phyloP scores from a whole-genome alignment of 2,888 invertebrate species.

The Meta bourneti region DNA sequence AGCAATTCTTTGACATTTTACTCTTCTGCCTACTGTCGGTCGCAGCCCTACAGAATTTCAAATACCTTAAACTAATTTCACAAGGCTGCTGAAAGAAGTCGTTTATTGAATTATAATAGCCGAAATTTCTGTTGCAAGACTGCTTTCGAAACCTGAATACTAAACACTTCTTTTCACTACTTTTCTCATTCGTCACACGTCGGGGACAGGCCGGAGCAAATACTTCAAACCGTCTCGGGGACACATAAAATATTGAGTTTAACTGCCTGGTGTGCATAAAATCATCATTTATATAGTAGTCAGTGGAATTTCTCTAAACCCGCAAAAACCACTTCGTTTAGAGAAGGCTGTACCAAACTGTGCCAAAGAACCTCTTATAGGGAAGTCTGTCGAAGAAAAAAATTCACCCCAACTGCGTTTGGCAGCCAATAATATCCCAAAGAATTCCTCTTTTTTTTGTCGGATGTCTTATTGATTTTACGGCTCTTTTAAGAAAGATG shows the following conservation, averaged over 20 bases:
- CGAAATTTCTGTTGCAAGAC: too few species aligned
- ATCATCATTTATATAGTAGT: constrained; percentile 50
- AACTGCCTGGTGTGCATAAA: neutral
- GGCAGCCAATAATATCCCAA: constrained; percentile 58
- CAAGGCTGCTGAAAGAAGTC: too few species aligned
- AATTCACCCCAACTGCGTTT: constrained; percentile 37
- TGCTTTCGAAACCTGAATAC: too few species aligned
- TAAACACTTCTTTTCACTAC: too few species aligned
- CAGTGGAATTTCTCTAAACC: neutral
- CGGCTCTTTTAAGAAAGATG: constrained; percentile 39
- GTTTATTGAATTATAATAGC: too few species aligned
- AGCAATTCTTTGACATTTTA: too few species aligned
- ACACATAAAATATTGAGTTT: neutral
- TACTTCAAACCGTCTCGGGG: too few species aligned
- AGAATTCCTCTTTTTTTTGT: constrained; percentile 32
- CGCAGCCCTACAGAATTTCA: too few species aligned
- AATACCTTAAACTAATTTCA: too few species aligned
- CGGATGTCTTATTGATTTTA: constrained; percentile 64
- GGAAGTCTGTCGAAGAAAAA: constrained; percentile 3
- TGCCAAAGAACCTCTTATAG: constrained; percentile 20
- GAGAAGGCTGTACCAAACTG: neutral
- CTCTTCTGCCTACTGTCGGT: too few species aligned
- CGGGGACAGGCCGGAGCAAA: too few species aligned
- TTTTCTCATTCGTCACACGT: too few species aligned
- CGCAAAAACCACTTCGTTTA: constrained; percentile 5